Evolutionary conservation across 2,113 vertebrate species (phyloP).

Genomic region (Procavia capensis): DNA sequence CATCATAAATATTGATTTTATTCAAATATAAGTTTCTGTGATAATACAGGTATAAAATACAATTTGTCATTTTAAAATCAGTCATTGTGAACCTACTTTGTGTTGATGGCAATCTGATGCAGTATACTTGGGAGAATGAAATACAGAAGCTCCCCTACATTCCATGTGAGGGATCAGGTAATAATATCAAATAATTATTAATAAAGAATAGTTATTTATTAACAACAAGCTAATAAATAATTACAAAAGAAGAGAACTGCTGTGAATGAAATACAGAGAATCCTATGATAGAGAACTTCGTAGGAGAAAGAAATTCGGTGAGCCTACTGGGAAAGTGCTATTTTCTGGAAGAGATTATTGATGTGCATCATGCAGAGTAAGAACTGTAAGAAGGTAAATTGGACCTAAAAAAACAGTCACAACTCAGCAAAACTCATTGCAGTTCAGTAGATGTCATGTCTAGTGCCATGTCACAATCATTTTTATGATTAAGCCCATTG

Average conservation of each 20-base stretch:
- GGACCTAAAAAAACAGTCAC: no score
- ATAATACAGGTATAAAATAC: neutral
- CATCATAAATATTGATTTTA: neutral
- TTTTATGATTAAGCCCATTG: no score
- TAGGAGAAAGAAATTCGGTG: neutral
- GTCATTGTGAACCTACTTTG: neutral
- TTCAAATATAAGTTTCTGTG: neutral
- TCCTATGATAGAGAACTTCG: no score
- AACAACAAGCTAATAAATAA: neutral
- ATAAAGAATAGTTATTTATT: no score
- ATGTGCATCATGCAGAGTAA: neutral
- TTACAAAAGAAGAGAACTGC: neutral
- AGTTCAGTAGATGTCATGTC: no score
- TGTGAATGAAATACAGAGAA: neutral
- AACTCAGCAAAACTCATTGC: no score
- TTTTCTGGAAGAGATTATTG: neutral
- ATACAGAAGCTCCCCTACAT: neutral
- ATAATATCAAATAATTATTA: no score
- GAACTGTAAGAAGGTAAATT: neutral
- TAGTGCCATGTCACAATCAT: no score
- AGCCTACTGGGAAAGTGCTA: neutral
- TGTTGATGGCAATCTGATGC: no score
- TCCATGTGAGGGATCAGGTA: neutral
- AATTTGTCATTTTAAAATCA: neutral
- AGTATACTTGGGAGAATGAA: neutral